These are phyloP conservation scores for Dryoscopus gambensis DNA, from an alignment of 2,113 vertebrate species.

Conservation along the genomic window DNA sequence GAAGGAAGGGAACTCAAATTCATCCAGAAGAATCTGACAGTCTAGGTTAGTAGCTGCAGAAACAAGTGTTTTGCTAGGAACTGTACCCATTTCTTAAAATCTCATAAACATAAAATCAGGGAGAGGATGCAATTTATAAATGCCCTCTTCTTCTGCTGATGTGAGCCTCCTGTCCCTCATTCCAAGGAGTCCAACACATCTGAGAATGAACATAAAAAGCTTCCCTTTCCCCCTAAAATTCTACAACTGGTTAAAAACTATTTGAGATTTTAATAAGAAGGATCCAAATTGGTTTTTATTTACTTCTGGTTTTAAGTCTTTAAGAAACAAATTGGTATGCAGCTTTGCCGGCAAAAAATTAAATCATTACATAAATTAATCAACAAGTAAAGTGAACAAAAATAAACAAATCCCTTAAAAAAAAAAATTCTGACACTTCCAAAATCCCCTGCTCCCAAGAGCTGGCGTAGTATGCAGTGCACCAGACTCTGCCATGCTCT, in stretches of 20 bases:
- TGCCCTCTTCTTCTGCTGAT: neutral
- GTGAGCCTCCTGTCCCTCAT: neutral
- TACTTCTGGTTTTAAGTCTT: conserved; percentile 2
- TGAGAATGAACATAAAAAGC: neutral
- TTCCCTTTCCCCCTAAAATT: neutral
- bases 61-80: neutral
- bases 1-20: neutral
- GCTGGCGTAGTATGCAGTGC: neutral
- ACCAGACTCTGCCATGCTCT: neutral
- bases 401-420: neutral
- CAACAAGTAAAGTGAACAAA: neutral
- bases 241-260: neutral
- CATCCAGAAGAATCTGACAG: neutral
- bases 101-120: neutral
- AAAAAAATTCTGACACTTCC: neutral
- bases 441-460: neutral
- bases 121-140: neutral
- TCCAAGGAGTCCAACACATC: neutral
- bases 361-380: conserved; percentile 20
- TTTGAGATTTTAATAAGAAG: neutral
- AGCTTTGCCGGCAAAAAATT: neutral
- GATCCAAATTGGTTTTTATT: neutral
- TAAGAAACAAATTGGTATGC: neutral
- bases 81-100: neutral
- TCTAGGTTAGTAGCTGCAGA: neutral